Base-by-base conservation (phyloP, 1,140 invertebrate species). In the Probaryconus sp. region DNA sequence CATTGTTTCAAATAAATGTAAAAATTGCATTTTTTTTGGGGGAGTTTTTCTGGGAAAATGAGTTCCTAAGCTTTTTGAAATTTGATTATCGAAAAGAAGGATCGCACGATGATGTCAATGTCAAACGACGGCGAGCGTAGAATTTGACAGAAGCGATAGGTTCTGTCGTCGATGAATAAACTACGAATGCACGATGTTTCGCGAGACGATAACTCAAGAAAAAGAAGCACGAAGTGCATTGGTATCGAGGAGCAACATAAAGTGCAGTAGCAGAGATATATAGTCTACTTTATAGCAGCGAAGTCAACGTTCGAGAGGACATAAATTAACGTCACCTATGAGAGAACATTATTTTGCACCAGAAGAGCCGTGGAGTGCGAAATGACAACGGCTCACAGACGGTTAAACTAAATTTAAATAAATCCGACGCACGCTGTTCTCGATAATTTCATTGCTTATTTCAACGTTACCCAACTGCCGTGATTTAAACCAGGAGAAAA, bases 271-370 rank as follows among this genome's bases (percentile, higher is more conserved):
- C 61, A 47, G 75, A 79, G 76, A 80, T 79, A 78, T 80, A 81
- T 72, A 78, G 68, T 73, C 77, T 73, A 79, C 50, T 81, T 80
- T 74, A 78, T 68, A 63, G 69, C 70, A 45, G 65, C 64, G 70
- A 75, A 67, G 60, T 70, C 68, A 58, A 67, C 65, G 65, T 72
- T 69, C 55, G 64, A 65, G 58, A 67, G 50, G 67, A 61, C 63
- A 81, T 81, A 79, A 79, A 79, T 80, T 72, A 28, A 60, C 69
- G 77, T 83, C 81, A 78, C 64, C 40, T 58, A 48, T 40, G 43
- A 47, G 42, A 13, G 51, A 56, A 56, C 43, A 50, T 65, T 47
- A 48, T 65, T 56, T 55, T 16, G 16, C 31, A 9, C 10, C 24
- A 26, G 40, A 65, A 38, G 50, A 65, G 50, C 35, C 38, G 21